phyloP scores from a whole-genome alignment of 2,888 invertebrate genomes.

The Amphiduros pacificus region DNA sequence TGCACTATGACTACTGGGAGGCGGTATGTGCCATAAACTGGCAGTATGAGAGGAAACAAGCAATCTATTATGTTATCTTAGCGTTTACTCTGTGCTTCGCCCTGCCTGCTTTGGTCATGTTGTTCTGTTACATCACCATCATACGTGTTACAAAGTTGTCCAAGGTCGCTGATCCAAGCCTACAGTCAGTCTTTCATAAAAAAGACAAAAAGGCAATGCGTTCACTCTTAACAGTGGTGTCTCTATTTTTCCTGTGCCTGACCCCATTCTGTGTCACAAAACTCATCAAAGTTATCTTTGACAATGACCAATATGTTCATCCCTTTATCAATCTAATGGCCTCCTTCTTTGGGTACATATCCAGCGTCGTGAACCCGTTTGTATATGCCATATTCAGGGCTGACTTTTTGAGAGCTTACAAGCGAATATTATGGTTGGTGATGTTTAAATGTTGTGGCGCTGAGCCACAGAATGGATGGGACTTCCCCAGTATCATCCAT shows the following conservation, averaged over 20 bases:
- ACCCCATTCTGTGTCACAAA: constrained; percentile 58
- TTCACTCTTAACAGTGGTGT: constrained; percentile 50
- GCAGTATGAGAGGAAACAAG: constrained; percentile 35
- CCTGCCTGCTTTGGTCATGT: constrained; percentile 42
- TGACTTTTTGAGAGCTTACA: constrained; percentile 44
- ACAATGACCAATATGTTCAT: constrained; percentile 35
- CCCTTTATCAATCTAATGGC: constrained; percentile 44
- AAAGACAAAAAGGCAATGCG: constrained; percentile 34
- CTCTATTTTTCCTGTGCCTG: constrained; percentile 54
- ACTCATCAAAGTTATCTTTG: constrained; percentile 45
- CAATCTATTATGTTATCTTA: constrained; percentile 46
- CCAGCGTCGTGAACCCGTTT: constrained; percentile 55
- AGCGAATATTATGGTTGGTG: background rate
- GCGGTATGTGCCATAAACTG: constrained; percentile 54
- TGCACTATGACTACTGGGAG: constrained; percentile 57
- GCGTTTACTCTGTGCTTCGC: constrained; percentile 50
- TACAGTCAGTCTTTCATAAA: no score
- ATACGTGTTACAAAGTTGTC: constrained; percentile 13
- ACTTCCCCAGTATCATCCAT: no score
- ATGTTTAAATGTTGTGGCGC: no score
- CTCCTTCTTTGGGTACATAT: constrained; percentile 45
- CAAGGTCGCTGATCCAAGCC: background rate
- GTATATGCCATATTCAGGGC: constrained; percentile 54
- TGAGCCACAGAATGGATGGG: no score
- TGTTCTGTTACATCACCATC: constrained; percentile 42